Evolutionary conservation across 2,797 vertebrate species (phyloP).

Genomic region (Loris lydekkerianus): DNA sequence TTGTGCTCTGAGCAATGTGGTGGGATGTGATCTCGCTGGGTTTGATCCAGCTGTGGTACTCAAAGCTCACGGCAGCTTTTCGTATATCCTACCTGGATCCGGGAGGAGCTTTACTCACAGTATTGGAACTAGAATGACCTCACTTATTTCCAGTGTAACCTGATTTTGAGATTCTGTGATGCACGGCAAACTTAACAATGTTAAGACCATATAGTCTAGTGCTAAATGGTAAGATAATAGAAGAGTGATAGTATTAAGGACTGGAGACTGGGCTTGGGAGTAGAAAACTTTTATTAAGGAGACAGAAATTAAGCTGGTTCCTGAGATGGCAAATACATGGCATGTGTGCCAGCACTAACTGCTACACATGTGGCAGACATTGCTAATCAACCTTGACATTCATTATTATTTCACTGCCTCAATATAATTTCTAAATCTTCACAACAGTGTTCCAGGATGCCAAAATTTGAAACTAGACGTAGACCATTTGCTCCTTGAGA

Average conservation of each 20-base stretch:
- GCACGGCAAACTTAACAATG: neutral
- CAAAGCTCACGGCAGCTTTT: neutral
- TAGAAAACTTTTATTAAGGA: neutral
- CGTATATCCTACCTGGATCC: neutral
- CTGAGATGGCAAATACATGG: neutral
- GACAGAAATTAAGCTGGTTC: neutral
- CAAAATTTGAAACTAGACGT: conserved; percentile 1
- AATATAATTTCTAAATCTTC: conserved; percentile 2
- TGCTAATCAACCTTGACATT: neutral
- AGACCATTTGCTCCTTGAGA: neutral
- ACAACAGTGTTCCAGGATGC: neutral
- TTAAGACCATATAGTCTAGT: neutral
- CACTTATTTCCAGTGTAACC: neutral
- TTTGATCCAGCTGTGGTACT: neutral
- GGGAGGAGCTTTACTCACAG: conserved; percentile 11
- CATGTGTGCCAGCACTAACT: neutral
- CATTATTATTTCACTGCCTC: neutral
- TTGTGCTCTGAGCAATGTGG: neutral
- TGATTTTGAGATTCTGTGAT: conserved; percentile 7
- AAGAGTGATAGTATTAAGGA: neutral
- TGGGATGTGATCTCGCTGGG: neutral
- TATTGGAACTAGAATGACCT: neutral
- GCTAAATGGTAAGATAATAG: neutral
- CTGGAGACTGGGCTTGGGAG: neutral
- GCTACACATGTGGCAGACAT: neutral